Conservation (phyloP, 2,113 vertebrate species). For the Chrysemys picta region DNA sequence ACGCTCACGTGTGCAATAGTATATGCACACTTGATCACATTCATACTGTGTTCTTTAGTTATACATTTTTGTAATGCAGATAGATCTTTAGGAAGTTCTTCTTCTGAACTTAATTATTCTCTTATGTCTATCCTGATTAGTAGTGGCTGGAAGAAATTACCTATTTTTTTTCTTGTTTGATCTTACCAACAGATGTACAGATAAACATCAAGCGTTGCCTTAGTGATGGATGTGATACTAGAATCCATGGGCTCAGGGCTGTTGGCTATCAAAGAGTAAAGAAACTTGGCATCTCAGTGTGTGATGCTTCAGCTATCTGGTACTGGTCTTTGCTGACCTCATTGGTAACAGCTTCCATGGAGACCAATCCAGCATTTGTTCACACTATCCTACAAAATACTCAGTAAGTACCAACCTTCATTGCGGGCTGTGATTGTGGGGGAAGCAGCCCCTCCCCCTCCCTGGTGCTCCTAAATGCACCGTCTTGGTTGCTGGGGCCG, state of each 20-base stretch:
- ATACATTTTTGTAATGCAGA: not conserved
- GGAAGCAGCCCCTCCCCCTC: no score
- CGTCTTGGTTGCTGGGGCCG: no score
- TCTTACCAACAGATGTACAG: constrained; percentile 88
- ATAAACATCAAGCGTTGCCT: constrained; percentile 98
- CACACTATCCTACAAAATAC: constrained; percentile 94
- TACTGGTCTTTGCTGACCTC: constrained; percentile 97
- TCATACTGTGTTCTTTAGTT: not conserved
- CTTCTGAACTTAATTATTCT: not conserved
- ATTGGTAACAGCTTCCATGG: constrained; percentile 96
- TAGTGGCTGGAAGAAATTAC: not conserved
- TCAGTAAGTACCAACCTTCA: constrained; percentile 84
- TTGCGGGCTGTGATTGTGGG: not conserved
- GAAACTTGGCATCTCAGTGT: constrained; percentile 92
- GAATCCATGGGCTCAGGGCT: constrained; percentile 94
- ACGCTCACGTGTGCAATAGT: not conserved
- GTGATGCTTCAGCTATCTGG: constrained; percentile 98
- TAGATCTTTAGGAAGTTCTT: rapidly evolving
- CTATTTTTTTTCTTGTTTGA: not conserved
- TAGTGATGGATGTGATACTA: constrained; percentile 96
- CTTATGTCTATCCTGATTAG: not conserved
- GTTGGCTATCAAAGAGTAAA: constrained; percentile 93
- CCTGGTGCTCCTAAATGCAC: no score
- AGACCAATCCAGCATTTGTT: constrained; percentile 92
- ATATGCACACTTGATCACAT: not conserved